Percentiles rank a stretch among this genome's conserved stretches.
phyloP scores from a whole-genome alignment of 2,888 invertebrate species.

The Hydropsyche betteni region DNA sequence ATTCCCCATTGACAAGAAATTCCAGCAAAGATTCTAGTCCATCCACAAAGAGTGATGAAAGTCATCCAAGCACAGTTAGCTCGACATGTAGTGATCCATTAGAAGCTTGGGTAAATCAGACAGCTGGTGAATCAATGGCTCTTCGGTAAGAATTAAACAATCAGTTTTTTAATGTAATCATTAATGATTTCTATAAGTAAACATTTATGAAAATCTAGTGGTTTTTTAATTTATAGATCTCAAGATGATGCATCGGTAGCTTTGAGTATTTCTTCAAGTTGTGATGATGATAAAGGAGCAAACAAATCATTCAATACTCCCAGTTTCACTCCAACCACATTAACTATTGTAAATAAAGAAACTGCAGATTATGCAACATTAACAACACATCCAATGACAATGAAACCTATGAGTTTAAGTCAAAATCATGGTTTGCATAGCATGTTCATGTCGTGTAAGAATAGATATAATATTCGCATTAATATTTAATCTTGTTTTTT shows the following conservation, averaged over 20 bases:
- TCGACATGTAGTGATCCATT: constrained; percentile 54
- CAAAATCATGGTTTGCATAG: constrained; percentile 62
- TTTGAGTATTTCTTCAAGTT: constrained; percentile 65
- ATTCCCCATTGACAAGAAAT: constrained; percentile 60
- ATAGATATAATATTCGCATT: constrained; percentile 10
- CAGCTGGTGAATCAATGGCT: constrained; percentile 67
- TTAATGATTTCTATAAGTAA: not conserved
- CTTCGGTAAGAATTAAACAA: constrained; percentile 57
- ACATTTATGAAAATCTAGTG: too few relatives aligned
- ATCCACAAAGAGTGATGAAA: constrained; percentile 65
- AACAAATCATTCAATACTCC: constrained; percentile 43
- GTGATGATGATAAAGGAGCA: constrained; percentile 59
- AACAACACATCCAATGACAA: constrained; percentile 62
- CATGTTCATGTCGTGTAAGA: constrained; percentile 62
- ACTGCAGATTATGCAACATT: constrained; percentile 58
- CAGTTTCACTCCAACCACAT: constrained; percentile 44
- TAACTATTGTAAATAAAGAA: constrained; percentile 44
- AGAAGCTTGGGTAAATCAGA: constrained; percentile 61
- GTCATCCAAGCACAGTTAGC: constrained; percentile 61
- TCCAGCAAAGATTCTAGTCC: constrained; percentile 67
- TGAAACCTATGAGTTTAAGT: constrained; percentile 64
- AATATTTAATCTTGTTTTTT: constrained; percentile 22
- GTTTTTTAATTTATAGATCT: constrained; percentile 56
- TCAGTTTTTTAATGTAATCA: not conserved
- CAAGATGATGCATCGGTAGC: constrained; percentile 66